Base-by-base conservation (phyloP, 2,888 invertebrate species). In the Sphaeridia pumilis region DNA sequence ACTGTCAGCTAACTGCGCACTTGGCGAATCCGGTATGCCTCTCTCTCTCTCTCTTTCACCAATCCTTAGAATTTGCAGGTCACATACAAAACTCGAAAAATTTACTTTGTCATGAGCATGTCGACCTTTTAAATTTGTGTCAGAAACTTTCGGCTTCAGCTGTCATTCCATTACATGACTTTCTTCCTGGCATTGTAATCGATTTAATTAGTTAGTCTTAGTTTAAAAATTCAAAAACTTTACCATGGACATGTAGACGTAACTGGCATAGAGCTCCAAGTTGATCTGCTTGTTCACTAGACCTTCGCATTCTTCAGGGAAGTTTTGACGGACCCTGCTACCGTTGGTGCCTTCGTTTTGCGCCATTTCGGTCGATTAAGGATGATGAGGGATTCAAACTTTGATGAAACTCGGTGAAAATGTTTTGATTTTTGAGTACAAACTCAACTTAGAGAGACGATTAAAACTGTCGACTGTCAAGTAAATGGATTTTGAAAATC, bases 191-290 rank as follows among this genome's bases (percentile, higher is more conserved):
- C n/a, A n/a, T n/a, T n/a, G n/a, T n/a, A n/a, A n/a, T n/a, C n/a
- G n/a, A n/a, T n/a, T n/a, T n/a, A n/a, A n/a, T n/a, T n/a, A n/a
- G n/a, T n/a, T n/a, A n/a, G n/a, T n/a, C n/a, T n/a, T n/a, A n/a
- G n/a, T n/a, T n/a, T n/a, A n/a, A n/a, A n/a, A n/a, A n/a, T n/a
- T n/a, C n/a, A n/a, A n/a, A n/a, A n/a, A n/a, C n/a, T n/a, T 74
- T 75, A 84, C 82, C 84, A 85, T 81, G 31, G 82, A 79, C 67
- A 84, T 70, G 69, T 85, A 85, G 50, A 78, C 78, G 67, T 85
- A 83, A 66, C 79, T 80, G 5, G 84, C 82, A 63, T 79, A 77
- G 14, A 85, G 69, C 70, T 85, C 84, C 74, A 81, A 70, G 70
- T 83, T 83, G 63, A 83, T 83, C 73, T 84, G 83, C 57, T 76